phyloP scores from a whole-genome alignment of 2,113 vertebrate genomes.

The Dromiciops gliroides region DNA sequence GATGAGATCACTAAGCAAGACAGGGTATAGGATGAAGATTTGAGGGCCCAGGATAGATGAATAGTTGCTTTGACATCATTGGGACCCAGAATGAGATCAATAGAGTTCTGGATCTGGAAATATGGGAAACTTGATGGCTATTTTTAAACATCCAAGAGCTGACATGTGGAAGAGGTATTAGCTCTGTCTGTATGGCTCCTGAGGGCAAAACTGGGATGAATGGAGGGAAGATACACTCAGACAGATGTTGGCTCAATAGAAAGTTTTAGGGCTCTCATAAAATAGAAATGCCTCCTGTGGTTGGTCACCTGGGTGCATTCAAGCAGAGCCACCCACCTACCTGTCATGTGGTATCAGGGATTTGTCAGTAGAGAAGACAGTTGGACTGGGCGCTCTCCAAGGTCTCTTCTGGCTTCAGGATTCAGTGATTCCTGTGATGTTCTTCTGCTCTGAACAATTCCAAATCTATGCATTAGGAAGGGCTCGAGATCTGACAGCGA shows the following conservation, averaged over 20 bases:
- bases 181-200: neutral
- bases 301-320: neutral
- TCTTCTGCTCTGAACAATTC: neutral
- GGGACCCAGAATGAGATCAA: neutral
- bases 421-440: neutral
- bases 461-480: neutral
- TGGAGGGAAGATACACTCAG: neutral
- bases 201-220: neutral
- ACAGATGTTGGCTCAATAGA: neutral
- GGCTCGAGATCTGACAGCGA: neutral
- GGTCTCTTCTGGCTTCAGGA: neutral
- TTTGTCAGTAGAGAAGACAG: neutral
- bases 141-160: neutral
- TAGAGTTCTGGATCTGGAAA: neutral
- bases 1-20: neutral
- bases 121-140: neutral
- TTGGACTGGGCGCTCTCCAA: no score
- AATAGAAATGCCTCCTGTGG: neutral
- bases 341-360: neutral
- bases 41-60: neutral
- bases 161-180: neutral
- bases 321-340: neutral
- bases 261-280: neutral
- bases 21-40: neutral
- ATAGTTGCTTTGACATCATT: neutral